Conservation (phyloP, 1,140 invertebrate species). For the Drosophila nigrodunni region DNA sequence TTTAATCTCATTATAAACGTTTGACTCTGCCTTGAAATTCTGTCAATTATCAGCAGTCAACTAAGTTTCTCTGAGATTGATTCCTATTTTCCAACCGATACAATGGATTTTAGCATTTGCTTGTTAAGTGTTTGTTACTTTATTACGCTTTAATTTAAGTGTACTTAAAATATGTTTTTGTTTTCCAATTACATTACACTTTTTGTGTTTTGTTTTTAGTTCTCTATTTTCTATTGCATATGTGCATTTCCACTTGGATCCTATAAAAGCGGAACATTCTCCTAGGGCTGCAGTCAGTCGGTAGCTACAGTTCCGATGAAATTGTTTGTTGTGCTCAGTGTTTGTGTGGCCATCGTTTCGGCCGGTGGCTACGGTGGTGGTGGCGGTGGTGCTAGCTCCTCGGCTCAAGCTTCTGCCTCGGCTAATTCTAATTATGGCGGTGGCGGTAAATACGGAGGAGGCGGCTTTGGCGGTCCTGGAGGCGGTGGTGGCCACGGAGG, state of each 20-base stretch:
- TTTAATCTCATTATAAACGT: constrained; percentile 4
- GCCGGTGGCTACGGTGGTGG: constrained; percentile 59
- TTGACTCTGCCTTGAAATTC: neutral
- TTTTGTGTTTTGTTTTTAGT: constrained; percentile 21
- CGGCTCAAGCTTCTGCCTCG: constrained; percentile 49
- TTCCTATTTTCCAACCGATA: constrained; percentile 63
- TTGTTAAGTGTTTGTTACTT: neutral
- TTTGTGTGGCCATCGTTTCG: constrained; percentile 63
- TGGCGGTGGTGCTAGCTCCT: constrained; percentile 44
- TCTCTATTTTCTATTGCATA: constrained; percentile 13
- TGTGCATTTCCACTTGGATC: constrained; percentile 14
- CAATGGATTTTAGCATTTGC: constrained; percentile 45
- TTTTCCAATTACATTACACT: constrained; percentile 29
- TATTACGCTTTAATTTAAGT: constrained; percentile 36
- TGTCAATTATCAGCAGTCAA: constrained; percentile 1
- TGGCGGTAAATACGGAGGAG: constrained; percentile 34
- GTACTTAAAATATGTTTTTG: constrained; percentile 23
- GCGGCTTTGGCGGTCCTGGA: constrained; percentile 19
- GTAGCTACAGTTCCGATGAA: constrained; percentile 65
- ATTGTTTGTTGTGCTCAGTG: constrained; percentile 71
- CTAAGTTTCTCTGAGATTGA: constrained; percentile 45
- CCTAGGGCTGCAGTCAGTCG: constrained; percentile 56
- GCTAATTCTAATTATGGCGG: constrained; percentile 34
- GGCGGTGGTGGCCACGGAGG: constrained; percentile 30
- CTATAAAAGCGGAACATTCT: constrained; percentile 63